Conservation (phyloP, 1,140 invertebrate genomes). For the Conopomorpha cramerella region DNA sequence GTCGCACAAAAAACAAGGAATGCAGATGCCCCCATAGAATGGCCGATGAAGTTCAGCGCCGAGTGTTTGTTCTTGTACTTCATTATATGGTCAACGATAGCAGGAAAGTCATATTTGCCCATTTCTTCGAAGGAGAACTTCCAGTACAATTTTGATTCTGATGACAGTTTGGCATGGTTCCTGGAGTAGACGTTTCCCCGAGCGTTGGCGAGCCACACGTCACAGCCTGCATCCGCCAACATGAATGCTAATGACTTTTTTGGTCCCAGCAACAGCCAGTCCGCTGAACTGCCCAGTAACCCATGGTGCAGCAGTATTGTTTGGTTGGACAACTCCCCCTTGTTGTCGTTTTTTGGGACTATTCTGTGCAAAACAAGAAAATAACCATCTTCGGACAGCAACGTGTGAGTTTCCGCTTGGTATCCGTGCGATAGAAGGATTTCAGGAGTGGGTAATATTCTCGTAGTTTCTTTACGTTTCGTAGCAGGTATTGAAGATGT, state of each 20-base stretch:
- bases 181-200: conserved; percentile 67
- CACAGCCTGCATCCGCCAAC: conserved; percentile 64
- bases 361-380: conserved; percentile 72
- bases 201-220: conserved; percentile 70
- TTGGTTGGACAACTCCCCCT: conserved; percentile 10
- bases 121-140: conserved; percentile 70
- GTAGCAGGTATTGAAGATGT: too few relatives aligned
- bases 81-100: conserved; percentile 71
- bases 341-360: conserved; percentile 10
- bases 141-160: conserved; percentile 62
- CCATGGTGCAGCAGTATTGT: conserved; percentile 76
- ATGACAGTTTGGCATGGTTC: conserved; percentile 47
- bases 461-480: too few relatives aligned
- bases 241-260: conserved; percentile 67
- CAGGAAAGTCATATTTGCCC: conserved; percentile 74
- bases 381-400: conserved; percentile 61
- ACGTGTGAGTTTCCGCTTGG: background rate
- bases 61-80: conserved; percentile 48
- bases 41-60: conserved; percentile 68
- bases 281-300: conserved; percentile 72
- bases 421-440: too few relatives aligned
- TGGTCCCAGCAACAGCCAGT: conserved; percentile 73
- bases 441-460: too few relatives aligned
- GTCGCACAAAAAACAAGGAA: conserved; percentile 65
- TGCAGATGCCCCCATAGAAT: conserved; percentile 69